Evolutionary conservation across 2,113 vertebrate genomes (phyloP), one percentile per base, ranked within the genome.

Genomic region (Solea senegalensis): DNA sequence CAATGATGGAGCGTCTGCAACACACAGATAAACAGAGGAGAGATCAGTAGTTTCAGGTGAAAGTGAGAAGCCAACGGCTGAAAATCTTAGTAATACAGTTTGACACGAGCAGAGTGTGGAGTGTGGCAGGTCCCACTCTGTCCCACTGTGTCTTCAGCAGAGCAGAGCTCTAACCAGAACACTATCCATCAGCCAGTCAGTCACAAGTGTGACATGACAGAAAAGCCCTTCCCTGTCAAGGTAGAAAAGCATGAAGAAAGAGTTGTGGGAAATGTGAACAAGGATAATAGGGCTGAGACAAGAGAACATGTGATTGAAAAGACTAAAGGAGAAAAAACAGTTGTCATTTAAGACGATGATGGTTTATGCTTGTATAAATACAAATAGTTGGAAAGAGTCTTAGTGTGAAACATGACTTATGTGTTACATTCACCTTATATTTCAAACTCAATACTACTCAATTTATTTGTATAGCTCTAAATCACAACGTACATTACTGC

Each of bases 121-220:
- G 72, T 44, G 26, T 89, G 88, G 89, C 86, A 87, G 87, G 81
- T 76, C 61, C 41, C 21, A 21, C 21, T 52, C 74, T 72, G 59
- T 64, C 74, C 76, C 49, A 26, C 81, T 76, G 81, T 60, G 80
- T 39, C 87, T 88, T 82, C 82, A 90, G 86, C 62, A 80, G 77
- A 87, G 76, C 56, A 57, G 50, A 58, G 76, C 84, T 78, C 79
- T 69, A 84, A 87, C 79, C 88, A 72, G 84, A 87, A 82, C 71
- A 78, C 74, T 78, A 88, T 90, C 78, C 73, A 85, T 90, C 86
- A 89, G 57, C 4, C 72, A 89, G 80, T 74, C 85, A 89, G 68
- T 84, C 88, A 86, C 89, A 86, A 86, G 72, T 81, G 75, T 67
- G 86, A 88, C 82, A 83, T 76, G 88, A 87, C 83, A 90, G 56